Conservation (phyloP, 1,140 invertebrate genomes). For the Eubasilissa regina region DNA sequence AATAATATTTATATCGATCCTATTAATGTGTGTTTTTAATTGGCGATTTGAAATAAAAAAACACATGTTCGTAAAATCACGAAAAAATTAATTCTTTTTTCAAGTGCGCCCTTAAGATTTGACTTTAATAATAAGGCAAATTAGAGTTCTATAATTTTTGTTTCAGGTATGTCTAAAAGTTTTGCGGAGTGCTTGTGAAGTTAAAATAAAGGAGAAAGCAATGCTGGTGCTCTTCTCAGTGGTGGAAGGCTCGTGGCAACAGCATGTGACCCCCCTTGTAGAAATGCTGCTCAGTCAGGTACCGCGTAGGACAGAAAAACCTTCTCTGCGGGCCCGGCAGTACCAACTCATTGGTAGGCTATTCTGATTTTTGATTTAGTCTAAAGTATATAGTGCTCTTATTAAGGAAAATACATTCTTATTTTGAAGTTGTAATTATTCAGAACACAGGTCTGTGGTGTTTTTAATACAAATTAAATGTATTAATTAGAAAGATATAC, state of each 20-base stretch:
- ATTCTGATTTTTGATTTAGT: background rate
- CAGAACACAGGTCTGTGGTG: too few species aligned
- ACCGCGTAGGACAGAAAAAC: slow-evolving; percentile 39
- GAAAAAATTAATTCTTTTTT: too few species aligned
- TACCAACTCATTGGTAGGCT: slow-evolving; percentile 44
- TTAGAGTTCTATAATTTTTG: background rate
- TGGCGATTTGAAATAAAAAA: too few species aligned
- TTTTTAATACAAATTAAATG: too few species aligned
- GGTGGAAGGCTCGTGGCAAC: slow-evolving; percentile 29
- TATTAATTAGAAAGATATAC: too few species aligned
- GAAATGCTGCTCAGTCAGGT: slow-evolving; percentile 44
- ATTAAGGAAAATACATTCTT: background rate
- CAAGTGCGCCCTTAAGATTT: too few species aligned
- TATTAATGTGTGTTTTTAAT: background rate
- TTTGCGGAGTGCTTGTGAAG: slow-evolving; percentile 41
- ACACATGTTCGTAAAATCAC: too few species aligned
- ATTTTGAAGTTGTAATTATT: background rate
- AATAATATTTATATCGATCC: too few species aligned
- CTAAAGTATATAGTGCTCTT: background rate
- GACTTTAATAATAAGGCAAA: background rate
- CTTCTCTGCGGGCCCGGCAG: slow-evolving; percentile 46
- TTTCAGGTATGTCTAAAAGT: slow-evolving; percentile 49
- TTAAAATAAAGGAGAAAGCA: slow-evolving; percentile 43
- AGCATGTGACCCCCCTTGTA: slow-evolving; percentile 15
- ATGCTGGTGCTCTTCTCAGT: slow-evolving; percentile 24